Base-by-base conservation (phyloP, 53 echinoderm and acorn worm species). In the Echinometra lucunter region DNA sequence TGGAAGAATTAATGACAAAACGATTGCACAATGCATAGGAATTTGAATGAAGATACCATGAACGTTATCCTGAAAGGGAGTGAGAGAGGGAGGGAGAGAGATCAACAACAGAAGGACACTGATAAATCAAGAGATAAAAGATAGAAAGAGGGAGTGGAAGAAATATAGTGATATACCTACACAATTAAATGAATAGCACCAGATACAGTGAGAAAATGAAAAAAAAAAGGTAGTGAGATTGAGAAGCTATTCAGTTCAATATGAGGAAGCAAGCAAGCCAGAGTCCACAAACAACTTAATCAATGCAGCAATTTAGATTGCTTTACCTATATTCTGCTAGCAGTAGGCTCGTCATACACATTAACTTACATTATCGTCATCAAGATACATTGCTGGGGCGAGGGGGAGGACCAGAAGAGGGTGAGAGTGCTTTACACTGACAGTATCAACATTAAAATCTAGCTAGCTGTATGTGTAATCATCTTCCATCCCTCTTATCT, bases 331-430 rank as follows among this genome's bases (percentile, higher is more conserved):
- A 89, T 91, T 91, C 66, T 91, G 35, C 40, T 17, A 34, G 91
- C 66, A 40, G 57, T 42, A 42, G 23, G 34, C 91, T 91, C 91
- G 42, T 91, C 91, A 91, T 91, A 63, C 66, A 66, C 91, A 91
- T 91, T 91, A 91, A 60, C 58, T 91, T 91, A 91, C 91, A 91
- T 91, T 91, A 91, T 38, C 38, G 40, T 91, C 91, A 91, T 91
- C 91, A 91, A 37, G 40, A 91, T 11, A 35, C 91, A 91, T 91
- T 35, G 38, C 37, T 38, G 91, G 44, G 57, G 35, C 34, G 38
- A 13, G 91, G 66, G 17, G 66, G 63, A 35, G 91, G 91, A 34
- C 58, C 91, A 35, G 23, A 17, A 91, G 16, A 60, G 91, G 66
- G 25, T 34, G 58, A 91, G 42, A 58, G 63, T 60, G 58, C 66